phyloP scores from a whole-genome alignment of 2,888 invertebrate genomes.

The Oscheius sp. region DNA sequence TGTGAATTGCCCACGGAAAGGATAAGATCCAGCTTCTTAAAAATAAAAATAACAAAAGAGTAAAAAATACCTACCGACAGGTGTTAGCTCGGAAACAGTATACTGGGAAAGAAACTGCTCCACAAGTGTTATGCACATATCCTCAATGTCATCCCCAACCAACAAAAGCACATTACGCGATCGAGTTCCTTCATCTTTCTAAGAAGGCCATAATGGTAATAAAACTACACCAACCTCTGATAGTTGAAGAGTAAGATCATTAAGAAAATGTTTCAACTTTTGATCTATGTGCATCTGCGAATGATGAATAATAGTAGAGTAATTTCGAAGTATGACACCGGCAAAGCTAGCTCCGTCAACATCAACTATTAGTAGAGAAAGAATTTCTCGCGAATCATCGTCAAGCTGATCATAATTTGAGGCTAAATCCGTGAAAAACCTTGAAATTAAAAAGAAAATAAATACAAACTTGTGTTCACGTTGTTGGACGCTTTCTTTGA shows the following conservation, averaged over 20 bases:
- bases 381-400: not conserved
- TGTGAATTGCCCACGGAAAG: conserved; percentile 22
- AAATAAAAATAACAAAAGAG: not conserved
- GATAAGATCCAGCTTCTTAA: not conserved
- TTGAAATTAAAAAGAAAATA: not conserved
- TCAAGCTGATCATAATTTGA: conserved; percentile 11
- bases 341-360: not conserved
- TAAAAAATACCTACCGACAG: too few relatives aligned
- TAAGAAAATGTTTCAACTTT: not conserved
- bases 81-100: too few relatives aligned
- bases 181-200: not conserved
- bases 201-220: not conserved
- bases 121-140: not conserved
- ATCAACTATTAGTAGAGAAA: not conserved
- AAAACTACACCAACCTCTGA: not conserved
- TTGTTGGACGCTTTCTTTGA: not conserved
- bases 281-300: not conserved
- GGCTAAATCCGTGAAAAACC: not conserved
- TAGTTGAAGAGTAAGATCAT: not conserved
- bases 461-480: not conserved
- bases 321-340: not conserved
- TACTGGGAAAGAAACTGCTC: not conserved
- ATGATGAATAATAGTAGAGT: not conserved
- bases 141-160: conserved; percentile 3
- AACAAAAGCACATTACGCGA: not conserved